Evolutionary conservation across 2,113 vertebrate genomes (phyloP).

Genomic region (Cygnus buccinator): DNA sequence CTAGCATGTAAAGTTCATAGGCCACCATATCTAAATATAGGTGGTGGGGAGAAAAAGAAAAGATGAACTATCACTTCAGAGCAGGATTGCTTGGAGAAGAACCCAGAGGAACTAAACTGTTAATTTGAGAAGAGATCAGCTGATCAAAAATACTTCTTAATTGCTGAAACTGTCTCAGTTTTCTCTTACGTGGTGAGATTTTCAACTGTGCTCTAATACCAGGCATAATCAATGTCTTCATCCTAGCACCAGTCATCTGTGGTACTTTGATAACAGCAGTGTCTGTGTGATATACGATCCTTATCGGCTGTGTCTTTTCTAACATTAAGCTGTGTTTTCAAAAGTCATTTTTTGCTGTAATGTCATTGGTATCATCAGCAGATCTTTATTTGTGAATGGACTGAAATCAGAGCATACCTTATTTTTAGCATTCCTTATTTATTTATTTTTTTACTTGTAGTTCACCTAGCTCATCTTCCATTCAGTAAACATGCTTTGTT

Average conservation of each 20-base stretch:
- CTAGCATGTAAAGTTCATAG: not conserved
- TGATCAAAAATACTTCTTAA: not conserved
- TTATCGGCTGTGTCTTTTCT: conserved; percentile 8
- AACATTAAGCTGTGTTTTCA: not conserved
- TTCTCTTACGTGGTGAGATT: not conserved
- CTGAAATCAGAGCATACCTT: not conserved
- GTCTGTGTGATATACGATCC: not conserved
- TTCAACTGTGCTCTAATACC: not conserved
- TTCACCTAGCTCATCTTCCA: not conserved
- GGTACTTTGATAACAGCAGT: not conserved
- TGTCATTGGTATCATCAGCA: not conserved
- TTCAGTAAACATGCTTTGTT: not conserved
- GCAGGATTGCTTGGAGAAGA: not conserved
- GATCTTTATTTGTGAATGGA: not conserved
- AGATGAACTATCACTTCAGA: not conserved
- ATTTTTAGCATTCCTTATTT: not conserved
- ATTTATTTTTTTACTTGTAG: not conserved
- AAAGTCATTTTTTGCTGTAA: not conserved
- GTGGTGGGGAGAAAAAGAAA: not conserved
- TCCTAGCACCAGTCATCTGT: not conserved
- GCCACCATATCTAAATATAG: not conserved
- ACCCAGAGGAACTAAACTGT: not conserved
- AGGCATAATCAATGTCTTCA: conserved; percentile 4
- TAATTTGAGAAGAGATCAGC: not conserved
- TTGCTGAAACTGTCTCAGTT: not conserved